Conservation (phyloP, 2,113 vertebrate genomes). For the Alethe castanea region DNA sequence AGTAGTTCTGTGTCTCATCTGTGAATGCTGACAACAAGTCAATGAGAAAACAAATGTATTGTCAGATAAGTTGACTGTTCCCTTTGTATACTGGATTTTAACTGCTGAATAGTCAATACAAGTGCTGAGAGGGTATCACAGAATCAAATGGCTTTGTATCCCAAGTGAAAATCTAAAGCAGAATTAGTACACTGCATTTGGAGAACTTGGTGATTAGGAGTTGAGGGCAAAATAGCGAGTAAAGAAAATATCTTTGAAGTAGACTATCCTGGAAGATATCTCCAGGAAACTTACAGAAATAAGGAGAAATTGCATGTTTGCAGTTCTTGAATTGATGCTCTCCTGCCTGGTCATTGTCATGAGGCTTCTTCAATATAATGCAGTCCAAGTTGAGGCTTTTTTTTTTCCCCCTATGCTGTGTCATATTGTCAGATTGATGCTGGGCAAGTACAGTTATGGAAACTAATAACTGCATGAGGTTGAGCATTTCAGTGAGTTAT, state of each 20-base stretch:
- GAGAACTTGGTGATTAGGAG: background rate
- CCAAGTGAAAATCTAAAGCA: background rate
- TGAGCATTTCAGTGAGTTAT: background rate
- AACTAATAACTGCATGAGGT: background rate
- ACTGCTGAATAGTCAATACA: background rate
- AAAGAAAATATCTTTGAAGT: background rate
- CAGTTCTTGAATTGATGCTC: background rate
- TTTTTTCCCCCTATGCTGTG: background rate
- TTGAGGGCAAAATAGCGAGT: background rate
- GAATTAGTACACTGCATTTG: background rate
- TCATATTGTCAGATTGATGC: background rate
- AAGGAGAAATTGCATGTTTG: background rate
- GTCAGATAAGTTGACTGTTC: background rate
- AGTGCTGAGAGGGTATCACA: background rate
- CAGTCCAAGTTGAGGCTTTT: background rate
- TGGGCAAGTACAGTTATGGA: background rate
- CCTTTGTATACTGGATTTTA: slow-evolving; percentile 21
- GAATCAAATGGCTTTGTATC: background rate
- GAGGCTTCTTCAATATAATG: background rate
- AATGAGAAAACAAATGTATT: slow-evolving; percentile 19
- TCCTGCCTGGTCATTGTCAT: background rate
- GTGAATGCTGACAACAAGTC: background rate
- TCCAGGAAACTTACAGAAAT: background rate
- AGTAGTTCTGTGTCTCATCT: background rate
- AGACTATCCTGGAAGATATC: background rate